Base-by-base conservation (phyloP, 1,140 invertebrate species). In the Penaeus indicus region DNA sequence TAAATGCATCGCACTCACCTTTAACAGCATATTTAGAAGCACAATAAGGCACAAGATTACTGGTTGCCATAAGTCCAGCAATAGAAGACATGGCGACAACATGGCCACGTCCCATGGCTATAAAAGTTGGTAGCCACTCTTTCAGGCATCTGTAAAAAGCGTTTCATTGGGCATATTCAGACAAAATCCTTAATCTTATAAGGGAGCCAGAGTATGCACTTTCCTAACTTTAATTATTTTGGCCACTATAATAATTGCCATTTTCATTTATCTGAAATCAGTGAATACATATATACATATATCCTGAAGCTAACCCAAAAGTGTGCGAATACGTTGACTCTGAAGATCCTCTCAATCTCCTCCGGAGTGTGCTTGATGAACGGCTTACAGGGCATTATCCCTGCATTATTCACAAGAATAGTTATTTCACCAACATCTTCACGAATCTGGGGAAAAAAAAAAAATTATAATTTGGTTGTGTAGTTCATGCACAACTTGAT, bases 331-430 rank as follows among this genome's bases (percentile, higher is more conserved):
- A 97, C 94, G 92, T 98, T 98, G 89, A 98, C 94, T 75, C 96
- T 95, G 90, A 96, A 96, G 21, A 95, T 94, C 79, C 94, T 94
- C 47, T 94, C 93, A 63, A 97, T 96, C 91, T 96, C 95, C 62
- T 95, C 94, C 60, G 94, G 94, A 0, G 94, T 94, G 63, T 96
- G 94, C 64, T 95, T 93, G 7, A 96, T 90, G 18, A 98, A 94
- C 0, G 95, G 93, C 91, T 95, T 95, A 91, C 95, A 95, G 0
- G 96, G 96, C 95, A 97, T 97, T 80, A 98, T 96, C 22, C 97
- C 97, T 3, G 97, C 97, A 93, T 98, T 98, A 93, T 97, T 97
- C 0, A 97, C 93, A 84, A 97, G 92, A 87, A 97, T 95, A 62
- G 94, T 95, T 11, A 96, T 93, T 91, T 94, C 93, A 25, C 95